phyloP scores from a whole-genome alignment of 1,140 invertebrate genomes.

The Drosophila sechellia region DNA sequence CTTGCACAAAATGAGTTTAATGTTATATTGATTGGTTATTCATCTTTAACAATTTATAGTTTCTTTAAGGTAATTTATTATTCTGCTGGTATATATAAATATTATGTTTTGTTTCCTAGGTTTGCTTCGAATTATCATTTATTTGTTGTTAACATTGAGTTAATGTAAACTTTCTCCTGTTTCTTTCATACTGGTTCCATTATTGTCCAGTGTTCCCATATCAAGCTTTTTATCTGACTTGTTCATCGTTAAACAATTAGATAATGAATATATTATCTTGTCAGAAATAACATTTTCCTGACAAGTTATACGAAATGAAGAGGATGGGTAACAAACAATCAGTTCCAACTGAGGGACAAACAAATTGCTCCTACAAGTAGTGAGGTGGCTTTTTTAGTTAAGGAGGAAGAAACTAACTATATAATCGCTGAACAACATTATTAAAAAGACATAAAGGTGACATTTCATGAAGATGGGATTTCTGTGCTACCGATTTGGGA shows the following conservation, averaged over 20 bases:
- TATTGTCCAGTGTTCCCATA: not conserved
- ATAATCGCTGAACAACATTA: slow-evolving; percentile 64
- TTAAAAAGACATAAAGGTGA: slow-evolving; percentile 77
- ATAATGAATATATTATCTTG: not conserved
- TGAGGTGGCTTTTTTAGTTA: not conserved
- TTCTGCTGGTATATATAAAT: too few species aligned
- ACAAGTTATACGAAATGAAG: slow-evolving; percentile 31
- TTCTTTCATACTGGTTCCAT: too few species aligned
- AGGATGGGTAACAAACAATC: slow-evolving; percentile 9
- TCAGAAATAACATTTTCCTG: not conserved
- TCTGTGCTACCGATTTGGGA: slow-evolving; percentile 12
- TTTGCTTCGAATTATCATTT: too few species aligned
- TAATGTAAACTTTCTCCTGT: too few species aligned
- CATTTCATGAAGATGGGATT: slow-evolving; percentile 36
- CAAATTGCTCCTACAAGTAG: slow-evolving; percentile 5
- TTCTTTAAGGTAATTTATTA: too few species aligned
- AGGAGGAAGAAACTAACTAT: not conserved
- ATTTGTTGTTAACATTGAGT: too few species aligned
- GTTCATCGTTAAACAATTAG: not conserved
- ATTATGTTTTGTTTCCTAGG: too few species aligned
- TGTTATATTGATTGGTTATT: too few species aligned
- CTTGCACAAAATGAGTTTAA: too few species aligned
- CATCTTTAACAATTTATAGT: too few species aligned
- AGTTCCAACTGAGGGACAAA: slow-evolving; percentile 15
- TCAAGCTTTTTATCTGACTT: not conserved